These are phyloP conservation scores for Electrophaes corylata DNA, from an alignment of 2,888 invertebrate genomes.

Conservation along the genomic window DNA sequence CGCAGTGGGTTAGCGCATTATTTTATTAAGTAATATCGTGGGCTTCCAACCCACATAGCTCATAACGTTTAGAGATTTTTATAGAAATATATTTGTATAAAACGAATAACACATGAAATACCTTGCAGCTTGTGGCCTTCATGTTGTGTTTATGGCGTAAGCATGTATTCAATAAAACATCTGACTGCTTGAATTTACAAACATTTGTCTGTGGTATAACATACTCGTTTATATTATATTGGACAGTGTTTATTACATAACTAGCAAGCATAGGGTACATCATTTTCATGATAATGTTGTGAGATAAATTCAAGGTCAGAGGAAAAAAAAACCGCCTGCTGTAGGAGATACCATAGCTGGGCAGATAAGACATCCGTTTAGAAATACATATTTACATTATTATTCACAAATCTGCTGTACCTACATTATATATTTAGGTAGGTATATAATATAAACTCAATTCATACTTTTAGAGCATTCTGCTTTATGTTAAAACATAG, in stretches of 20 bases:
- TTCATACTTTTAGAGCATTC: too few species aligned
- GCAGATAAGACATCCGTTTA: slow-evolving; percentile 18
- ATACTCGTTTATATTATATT: not conserved
- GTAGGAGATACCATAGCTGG: slow-evolving; percentile 2
- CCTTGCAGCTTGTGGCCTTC: not conserved
- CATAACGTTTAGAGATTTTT: too few species aligned
- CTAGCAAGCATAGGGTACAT: not conserved
- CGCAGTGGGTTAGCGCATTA: too few species aligned
- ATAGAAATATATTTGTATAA: not conserved
- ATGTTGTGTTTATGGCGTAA: not conserved
- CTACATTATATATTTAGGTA: too few species aligned
- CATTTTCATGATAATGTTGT: not conserved
- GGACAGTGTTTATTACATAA: not conserved
- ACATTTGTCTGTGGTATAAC: slow-evolving; percentile 10
- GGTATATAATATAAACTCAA: too few species aligned
- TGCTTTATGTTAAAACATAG: not conserved
- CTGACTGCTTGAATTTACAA: slow-evolving; percentile 9
- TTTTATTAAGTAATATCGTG: too few species aligned
- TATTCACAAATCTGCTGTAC: not conserved
- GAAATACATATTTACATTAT: slow-evolving; percentile 1
- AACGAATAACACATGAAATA: not conserved
- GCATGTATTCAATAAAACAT: slow-evolving; percentile 6
- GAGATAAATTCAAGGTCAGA: slow-evolving; percentile 22
- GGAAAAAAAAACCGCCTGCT: slow-evolving; percentile 19
- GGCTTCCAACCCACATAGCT: too few species aligned